Conservation (phyloP, 2,113 vertebrate species). For the Brevimyrus niger region DNA sequence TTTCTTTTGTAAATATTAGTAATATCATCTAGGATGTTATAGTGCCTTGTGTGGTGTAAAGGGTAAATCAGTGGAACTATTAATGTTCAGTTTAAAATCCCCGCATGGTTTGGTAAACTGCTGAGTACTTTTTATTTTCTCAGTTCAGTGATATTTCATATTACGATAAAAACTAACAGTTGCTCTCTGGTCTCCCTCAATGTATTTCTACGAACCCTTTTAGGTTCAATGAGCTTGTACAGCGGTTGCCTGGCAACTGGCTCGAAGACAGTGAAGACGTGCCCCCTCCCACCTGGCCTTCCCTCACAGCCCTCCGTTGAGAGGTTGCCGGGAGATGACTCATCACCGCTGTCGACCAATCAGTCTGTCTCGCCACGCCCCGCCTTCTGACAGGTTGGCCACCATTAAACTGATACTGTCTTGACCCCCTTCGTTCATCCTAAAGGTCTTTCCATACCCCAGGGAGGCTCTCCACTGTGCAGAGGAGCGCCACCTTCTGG, state of each 20-base stretch:
- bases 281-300: background rate
- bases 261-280: background rate
- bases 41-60: background rate
- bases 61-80: background rate
- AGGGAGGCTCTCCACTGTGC: background rate
- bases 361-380: background rate
- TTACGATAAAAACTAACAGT: background rate
- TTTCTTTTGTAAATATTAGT: background rate
- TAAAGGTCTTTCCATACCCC: background rate
- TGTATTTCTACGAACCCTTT: background rate
- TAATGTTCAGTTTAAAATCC: background rate
- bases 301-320: background rate
- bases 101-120: background rate
- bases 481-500: background rate
- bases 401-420: background rate
- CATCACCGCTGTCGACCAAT: background rate
- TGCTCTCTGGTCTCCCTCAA: background rate
- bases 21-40: background rate
- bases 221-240: background rate
- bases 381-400: background rate
- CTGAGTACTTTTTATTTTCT: background rate
- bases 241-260: conserved; percentile 12
- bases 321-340: background rate
- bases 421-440: background rate
- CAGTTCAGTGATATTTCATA: background rate